Evolutionary conservation across 1,140 invertebrate species (phyloP).

Genomic region (Trichonephila clavata): DNA sequence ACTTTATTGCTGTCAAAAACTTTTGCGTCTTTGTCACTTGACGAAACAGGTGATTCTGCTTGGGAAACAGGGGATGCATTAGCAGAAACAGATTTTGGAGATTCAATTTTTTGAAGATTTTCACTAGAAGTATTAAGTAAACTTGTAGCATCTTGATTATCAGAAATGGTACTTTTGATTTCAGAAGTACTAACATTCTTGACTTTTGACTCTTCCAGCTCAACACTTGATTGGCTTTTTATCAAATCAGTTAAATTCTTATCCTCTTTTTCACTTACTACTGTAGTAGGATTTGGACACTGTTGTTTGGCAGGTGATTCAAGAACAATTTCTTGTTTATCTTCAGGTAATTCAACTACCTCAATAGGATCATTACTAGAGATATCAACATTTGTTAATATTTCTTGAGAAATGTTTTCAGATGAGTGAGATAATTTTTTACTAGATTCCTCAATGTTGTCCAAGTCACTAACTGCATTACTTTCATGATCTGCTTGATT

Average conservation of each 20-base stretch:
- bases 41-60: conserved; percentile 25
- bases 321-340: neutral
- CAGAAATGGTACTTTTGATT: neutral
- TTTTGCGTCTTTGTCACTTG: neutral
- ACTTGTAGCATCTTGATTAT: neutral
- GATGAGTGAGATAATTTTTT: neutral
- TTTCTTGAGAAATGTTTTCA: neutral
- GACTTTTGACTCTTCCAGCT: neutral
- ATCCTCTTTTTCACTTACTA: neutral
- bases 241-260: neutral
- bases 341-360: neutral
- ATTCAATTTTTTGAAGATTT: neutral
- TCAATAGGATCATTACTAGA: neutral
- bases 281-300: neutral
- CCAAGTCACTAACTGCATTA: neutral
- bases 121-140: neutral
- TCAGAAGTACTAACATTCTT: neutral
- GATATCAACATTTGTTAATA: neutral
- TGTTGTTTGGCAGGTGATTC: neutral
- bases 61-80: neutral
- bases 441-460: neutral
- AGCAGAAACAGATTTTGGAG: neutral
- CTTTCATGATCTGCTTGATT: neutral
- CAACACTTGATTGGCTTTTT: neutral
- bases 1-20: neutral